A percentile compares a stretch with the other conserved stretches of the same genome.
phyloP scores from a whole-genome alignment of 2,888 invertebrate species.

The Zelleria hepariella region DNA sequence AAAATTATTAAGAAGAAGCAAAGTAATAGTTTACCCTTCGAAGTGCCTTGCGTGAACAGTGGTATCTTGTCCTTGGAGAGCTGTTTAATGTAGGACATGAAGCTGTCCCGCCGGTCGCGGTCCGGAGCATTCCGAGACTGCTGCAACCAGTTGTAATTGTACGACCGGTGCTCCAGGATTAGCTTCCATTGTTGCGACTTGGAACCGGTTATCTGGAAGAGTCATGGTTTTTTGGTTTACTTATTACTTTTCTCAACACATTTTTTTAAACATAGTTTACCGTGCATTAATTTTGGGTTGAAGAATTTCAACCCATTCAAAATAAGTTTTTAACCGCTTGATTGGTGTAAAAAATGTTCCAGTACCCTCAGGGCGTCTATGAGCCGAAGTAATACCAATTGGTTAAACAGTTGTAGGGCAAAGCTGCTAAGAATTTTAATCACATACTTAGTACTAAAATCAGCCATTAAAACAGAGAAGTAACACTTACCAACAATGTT shows the following conservation, averaged over 20 bases:
- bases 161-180: slow-evolving; percentile 82
- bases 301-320: no score
- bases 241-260: no score
- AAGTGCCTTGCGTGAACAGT: slow-evolving; percentile 53
- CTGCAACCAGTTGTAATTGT: slow-evolving; percentile 78
- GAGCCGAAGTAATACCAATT: no score
- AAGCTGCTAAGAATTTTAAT: no score
- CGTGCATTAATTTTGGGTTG: no score
- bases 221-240: not conserved
- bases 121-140: slow-evolving; percentile 51
- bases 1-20: no score
- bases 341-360: no score
- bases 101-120: slow-evolving; percentile 57
- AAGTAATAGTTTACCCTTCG: not conserved
- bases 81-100: slow-evolving; percentile 63
- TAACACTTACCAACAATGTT: slow-evolving; percentile 49
- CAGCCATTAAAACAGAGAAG: not conserved
- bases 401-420: no score
- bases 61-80: slow-evolving; percentile 66
- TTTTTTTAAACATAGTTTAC: no score
- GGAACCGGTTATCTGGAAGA: slow-evolving; percentile 78
- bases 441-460: no score
- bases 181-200: slow-evolving; percentile 86
- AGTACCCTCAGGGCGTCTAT: no score
- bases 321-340: no score